phyloP scores from a whole-genome alignment of 2,888 invertebrate species.

The Thymelicus sylvestris region DNA sequence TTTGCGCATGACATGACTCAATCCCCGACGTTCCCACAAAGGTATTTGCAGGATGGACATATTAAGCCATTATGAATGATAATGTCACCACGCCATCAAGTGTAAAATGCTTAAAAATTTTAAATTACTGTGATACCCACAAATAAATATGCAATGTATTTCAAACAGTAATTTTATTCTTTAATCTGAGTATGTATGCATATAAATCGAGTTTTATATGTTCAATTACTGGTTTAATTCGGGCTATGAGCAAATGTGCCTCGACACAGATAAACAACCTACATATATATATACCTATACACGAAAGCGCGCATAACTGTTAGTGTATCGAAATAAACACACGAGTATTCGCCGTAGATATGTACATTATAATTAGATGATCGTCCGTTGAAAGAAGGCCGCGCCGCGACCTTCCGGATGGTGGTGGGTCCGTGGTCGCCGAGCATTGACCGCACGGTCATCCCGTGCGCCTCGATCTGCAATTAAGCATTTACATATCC shows the following conservation, averaged over 20 bases:
- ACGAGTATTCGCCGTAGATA: constrained; percentile 67
- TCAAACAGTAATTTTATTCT: not conserved
- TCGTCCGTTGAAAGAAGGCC: constrained; percentile 79
- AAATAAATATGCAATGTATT: not conserved
- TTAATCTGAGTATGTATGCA: not conserved
- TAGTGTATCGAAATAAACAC: constrained; percentile 76
- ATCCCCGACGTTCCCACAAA: constrained; percentile 74
- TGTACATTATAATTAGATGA: constrained; percentile 53
- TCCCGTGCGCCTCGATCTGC: constrained; percentile 29
- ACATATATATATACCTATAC: constrained; percentile 59
- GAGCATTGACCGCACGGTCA: constrained; percentile 40
- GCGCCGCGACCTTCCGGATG: constrained; percentile 80
- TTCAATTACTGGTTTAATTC: constrained; percentile 47
- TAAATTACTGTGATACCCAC: not conserved
- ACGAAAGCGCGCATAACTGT: constrained; percentile 81
- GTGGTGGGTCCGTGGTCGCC: constrained; percentile 66
- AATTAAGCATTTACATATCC: constrained; percentile 42
- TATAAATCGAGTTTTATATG: constrained; percentile 42
- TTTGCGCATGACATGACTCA: constrained; percentile 68
- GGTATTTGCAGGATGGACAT: constrained; percentile 73
- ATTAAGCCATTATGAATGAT: constrained; percentile 70
- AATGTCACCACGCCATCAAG: constrained; percentile 72
- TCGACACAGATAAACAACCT: constrained; percentile 80
- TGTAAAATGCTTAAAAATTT: constrained; percentile 29
- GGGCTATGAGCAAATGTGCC: constrained; percentile 59